Base-by-base conservation (phyloP, 2,797 vertebrate genomes). In the Pelobates cultripes region DNA sequence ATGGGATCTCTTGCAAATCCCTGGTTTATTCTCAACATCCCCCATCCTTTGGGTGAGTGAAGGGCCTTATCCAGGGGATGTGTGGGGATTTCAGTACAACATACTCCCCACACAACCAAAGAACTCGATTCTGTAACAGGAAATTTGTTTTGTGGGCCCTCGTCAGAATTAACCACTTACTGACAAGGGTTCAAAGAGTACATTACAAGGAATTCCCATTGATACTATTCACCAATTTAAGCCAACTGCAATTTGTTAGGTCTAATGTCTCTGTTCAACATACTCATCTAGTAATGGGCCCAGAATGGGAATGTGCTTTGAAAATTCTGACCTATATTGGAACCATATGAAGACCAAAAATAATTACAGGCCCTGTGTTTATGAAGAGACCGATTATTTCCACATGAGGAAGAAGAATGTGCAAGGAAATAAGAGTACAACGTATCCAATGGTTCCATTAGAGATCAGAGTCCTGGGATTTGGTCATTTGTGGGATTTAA, bases 271-370 rank as follows among this genome's bases (percentile, higher is more conserved):
- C 14, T 17, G 14, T 53, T 17, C 44, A 15, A 9, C 17, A 5
- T 40, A 45, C 15, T 43, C 44, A 12, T 55, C 8, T 67, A 14
- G 9, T 55, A 69, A 69, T 70, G 51, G 66, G 67, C 53, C 40
- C 4, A 63, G 43, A 42, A 53, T 44, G 57, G 7, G 3, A 51
- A 13, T 10, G 8, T 43, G n/a, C 43, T 17, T 45, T 75, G 17
- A 40, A 66, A n/a, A 9, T 8, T 12, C 17, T n/a, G n/a, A 0
- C n/a, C 43, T 70, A 60, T 42, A 77, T 44, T 69, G 40, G 51
- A 70, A 77, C 15, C 76, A 47, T 15, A 14, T 77, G 61, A 57
- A 68, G 28, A 75, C 12, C 7, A 64, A 68, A 28, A 75, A 28
- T 12, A 64, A 44, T 9, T 45, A 64, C n/a, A 64, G 15, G 44